Evolutionary conservation across 2,888 invertebrate species (phyloP).

Genomic region (Perithous albicinctus): DNA sequence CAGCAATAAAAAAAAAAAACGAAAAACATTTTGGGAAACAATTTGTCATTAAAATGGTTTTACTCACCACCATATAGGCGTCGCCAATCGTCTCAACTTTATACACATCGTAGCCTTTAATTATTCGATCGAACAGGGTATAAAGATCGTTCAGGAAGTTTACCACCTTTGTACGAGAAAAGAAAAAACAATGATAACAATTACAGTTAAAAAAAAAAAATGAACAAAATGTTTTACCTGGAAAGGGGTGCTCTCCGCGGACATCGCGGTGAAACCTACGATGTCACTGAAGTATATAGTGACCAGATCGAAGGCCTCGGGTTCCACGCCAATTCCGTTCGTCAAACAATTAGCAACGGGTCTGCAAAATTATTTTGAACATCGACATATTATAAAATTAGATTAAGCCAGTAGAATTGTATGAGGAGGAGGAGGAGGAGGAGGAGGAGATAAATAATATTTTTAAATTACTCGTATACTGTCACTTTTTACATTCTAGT

Average conservation of each 20-base stretch:
- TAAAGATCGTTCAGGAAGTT: slow-evolving; percentile 99
- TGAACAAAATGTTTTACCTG: slow-evolving; percentile 86
- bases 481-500: no score
- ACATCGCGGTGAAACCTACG: slow-evolving; percentile 98
- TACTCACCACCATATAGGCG: slow-evolving; percentile 90
- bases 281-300: slow-evolving; percentile 99
- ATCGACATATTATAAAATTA: no score
- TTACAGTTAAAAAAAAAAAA: not conserved
- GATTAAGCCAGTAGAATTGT: no score
- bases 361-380: slow-evolving; percentile 85
- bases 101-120: slow-evolving; percentile 98
- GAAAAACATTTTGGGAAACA: no score
- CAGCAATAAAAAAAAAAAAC: no score
- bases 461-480: no score
- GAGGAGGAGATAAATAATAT: no score
- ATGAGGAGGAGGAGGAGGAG: no score
- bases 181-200: not conserved
- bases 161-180: slow-evolving; percentile 88
- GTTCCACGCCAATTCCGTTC: slow-evolving; percentile 95
- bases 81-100: slow-evolving; percentile 98
- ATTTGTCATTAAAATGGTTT: not conserved
- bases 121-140: slow-evolving; percentile 98
- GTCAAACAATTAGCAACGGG: slow-evolving; percentile 95
- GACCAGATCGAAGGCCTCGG: slow-evolving; percentile 96
- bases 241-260: slow-evolving; percentile 96